Conservation (phyloP, 2,113 vertebrate species). For the Daphoenositta chrysoptera region DNA sequence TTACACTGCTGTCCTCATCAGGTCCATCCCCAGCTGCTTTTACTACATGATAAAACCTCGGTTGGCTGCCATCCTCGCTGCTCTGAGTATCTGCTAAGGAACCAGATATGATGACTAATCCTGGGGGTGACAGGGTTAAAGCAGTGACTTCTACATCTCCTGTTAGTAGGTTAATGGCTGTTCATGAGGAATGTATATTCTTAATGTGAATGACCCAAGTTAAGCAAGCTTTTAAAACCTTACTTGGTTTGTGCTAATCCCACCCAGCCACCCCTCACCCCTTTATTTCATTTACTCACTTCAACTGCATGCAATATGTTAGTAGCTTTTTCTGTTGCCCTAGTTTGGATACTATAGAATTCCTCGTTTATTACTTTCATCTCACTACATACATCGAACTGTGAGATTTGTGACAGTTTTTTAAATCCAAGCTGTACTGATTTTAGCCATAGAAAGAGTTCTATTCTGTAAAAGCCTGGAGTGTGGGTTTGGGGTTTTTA, state of each 20-base stretch:
- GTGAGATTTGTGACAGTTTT: neutral
- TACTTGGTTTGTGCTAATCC: neutral
- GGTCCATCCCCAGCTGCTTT: neutral
- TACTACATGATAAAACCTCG: rapidly evolving
- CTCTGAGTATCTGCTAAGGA: neutral
- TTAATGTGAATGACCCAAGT: neutral
- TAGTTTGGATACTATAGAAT: neutral
- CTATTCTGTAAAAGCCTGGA: neutral
- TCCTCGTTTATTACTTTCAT: neutral
- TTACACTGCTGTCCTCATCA: neutral
- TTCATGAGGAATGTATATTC: neutral
- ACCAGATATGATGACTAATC: neutral
- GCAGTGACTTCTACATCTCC: neutral
- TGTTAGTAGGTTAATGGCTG: neutral
- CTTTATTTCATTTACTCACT: neutral
- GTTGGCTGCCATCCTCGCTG: neutral
- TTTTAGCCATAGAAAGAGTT: neutral
- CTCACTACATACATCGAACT: neutral
- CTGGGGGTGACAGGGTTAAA: neutral
- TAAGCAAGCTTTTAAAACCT: neutral
- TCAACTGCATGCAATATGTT: neutral
- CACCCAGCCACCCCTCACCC: neutral
- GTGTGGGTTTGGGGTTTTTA: neutral
- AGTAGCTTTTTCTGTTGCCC: neutral
- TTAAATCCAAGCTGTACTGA: neutral